Evolutionary conservation across 2,113 vertebrate genomes (phyloP).

Genomic region (Aix galericulata): DNA sequence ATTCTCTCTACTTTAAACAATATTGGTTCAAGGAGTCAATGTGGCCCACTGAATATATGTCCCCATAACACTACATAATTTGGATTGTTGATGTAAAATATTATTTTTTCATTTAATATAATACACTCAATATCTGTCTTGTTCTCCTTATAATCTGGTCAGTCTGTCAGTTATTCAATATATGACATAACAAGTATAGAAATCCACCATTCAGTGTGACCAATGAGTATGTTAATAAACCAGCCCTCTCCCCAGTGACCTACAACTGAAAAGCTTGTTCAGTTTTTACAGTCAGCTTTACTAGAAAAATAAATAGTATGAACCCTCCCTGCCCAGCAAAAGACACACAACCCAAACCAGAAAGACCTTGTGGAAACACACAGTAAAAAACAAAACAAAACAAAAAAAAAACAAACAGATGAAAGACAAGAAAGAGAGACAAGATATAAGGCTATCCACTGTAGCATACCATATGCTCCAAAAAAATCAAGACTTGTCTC

Average conservation of each 20-base stretch:
- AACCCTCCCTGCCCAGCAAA: neutral
- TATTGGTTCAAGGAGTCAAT: neutral
- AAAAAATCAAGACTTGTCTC: neutral
- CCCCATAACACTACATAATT: neutral
- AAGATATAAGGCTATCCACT: neutral
- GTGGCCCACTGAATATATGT: neutral
- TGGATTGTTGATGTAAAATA: neutral
- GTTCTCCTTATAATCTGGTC: neutral
- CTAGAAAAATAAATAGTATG: neutral
- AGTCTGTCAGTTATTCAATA: neutral
- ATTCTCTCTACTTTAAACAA: neutral
- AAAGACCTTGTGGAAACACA: accelerated
- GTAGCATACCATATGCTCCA: neutral
- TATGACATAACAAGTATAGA: neutral
- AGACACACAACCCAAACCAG: neutral
- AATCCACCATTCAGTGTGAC: neutral
- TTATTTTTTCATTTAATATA: neutral
- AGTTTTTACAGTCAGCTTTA: neutral
- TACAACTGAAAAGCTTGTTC: neutral
- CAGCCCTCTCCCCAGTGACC: neutral
- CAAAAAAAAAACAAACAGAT: no score
- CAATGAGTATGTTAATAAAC: neutral
- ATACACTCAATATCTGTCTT: neutral
- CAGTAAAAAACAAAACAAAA: neutral
- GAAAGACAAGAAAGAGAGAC: neutral